Evolutionary conservation across 2,797 vertebrate genomes (phyloP), one percentile per base, ranked within the genome.

Genomic region (Cebuella pygmaea): DNA sequence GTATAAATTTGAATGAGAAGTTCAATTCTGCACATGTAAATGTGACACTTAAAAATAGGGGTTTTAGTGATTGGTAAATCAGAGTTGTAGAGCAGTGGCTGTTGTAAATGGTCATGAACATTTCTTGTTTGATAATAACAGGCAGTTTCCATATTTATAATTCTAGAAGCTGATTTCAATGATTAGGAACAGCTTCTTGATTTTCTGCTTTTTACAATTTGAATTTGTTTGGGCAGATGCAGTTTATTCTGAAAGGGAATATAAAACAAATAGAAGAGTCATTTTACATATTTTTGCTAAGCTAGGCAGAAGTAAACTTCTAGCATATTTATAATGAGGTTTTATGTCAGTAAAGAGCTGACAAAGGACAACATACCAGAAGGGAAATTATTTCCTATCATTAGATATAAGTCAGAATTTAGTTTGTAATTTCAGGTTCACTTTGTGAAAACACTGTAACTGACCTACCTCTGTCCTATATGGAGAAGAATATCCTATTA

Each of bases 31-130:
- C 59, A 0, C 30, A 78, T 1, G n/a, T 15, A 96, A 95, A 96
- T 61, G 84, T 64, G 89, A 61, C 33, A 10, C 61, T 89, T 96
- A 91, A n/a, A 93, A 92, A 92, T n/a, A 94, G n/a, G 89, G 91
- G 85, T 96, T 95, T 97, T 61, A 90, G 92, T 57, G 84, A 95
- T 79, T 83, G n/a, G 55, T 75, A 98, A 98, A 97, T 98, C n/a
- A 55, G 92, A 98, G 95, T 89, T 97, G 80, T 55, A 41, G 75
- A 97, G 95, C 75, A 96, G 57, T 0, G 10, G 12, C 78, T 55
- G 36, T 10, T 88, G 93, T 76, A 96, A 95, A 93, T 46, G 44
- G 92, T 10, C 70, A 81, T 36, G n/a, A 97, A 94, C 84, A 30
- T 19, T 76, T 89, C 92, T 90, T 52, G 7, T 19, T 26, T 93